Evolutionary conservation across 2,797 vertebrate species (phyloP).

Genomic region (Galagoides demidoff): DNA sequence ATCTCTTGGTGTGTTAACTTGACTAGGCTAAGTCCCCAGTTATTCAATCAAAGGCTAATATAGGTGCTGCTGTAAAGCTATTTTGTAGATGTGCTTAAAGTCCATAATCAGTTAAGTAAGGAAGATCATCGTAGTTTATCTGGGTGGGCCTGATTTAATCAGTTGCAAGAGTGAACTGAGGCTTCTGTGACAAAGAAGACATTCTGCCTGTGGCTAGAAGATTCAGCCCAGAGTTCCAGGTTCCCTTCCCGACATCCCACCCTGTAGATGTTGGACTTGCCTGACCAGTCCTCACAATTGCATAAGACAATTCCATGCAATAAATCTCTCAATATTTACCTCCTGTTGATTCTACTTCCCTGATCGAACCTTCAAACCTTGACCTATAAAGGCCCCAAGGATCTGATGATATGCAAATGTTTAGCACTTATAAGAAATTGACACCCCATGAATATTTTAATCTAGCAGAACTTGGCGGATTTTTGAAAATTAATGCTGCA

Average conservation of each 20-base stretch:
- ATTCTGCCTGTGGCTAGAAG: neutral
- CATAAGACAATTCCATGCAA: neutral
- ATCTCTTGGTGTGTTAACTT: neutral
- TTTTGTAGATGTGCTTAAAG: conserved; percentile 24
- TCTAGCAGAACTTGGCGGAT: neutral
- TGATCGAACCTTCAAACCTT: neutral
- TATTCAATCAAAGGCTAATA: conserved; percentile 17
- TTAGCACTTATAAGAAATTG: neutral
- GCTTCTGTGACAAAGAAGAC: neutral
- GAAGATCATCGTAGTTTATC: neutral
- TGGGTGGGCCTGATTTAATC: neutral
- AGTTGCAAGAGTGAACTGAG: neutral
- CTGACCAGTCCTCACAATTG: neutral
- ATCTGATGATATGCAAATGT: neutral
- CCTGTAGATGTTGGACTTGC: neutral
- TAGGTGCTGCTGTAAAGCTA: neutral
- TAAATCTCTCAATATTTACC: neutral
- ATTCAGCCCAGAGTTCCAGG: neutral
- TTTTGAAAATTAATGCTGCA: neutral
- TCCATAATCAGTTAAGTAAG: conserved; percentile 24
- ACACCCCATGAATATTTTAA: neutral
- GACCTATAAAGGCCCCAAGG: neutral
- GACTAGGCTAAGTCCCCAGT: neutral
- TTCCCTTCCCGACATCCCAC: neutral
- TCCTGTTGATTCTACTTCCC: neutral